These are phyloP conservation scores for Agrochola lychnidis DNA, from an alignment of 2,888 invertebrate species.

Conservation along the genomic window DNA sequence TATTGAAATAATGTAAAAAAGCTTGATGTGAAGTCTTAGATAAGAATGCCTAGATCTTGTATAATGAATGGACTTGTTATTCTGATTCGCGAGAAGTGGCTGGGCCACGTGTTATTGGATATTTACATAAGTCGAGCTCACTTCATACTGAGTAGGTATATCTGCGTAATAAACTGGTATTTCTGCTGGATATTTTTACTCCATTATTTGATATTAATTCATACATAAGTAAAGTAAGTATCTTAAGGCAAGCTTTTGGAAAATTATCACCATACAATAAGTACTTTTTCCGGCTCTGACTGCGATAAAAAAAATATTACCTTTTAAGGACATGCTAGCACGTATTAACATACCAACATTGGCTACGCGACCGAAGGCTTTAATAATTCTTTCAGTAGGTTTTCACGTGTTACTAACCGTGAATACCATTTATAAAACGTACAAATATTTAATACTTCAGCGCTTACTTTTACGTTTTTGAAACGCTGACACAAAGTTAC, in stretches of 20 bases:
- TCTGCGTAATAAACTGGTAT: constrained; percentile 38
- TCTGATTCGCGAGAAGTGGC: constrained; percentile 22
- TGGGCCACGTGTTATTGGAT: constrained; percentile 41
- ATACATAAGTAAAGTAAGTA: neutral
- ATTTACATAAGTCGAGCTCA: constrained; percentile 41
- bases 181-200: constrained; percentile 4
- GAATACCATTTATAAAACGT: constrained; percentile 19
- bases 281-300: neutral
- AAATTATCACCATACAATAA: neutral
- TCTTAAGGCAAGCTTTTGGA: neutral
- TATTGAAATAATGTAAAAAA: constrained; percentile 30
- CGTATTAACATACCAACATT: constrained; percentile 34
- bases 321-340: constrained; percentile 17
- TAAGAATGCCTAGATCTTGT: constrained; percentile 47
- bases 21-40: constrained; percentile 31
- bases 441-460: constrained; percentile 21
- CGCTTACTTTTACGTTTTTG: neutral
- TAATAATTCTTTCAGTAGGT: constrained; percentile 29
- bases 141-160: neutral
- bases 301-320: constrained; percentile 6
- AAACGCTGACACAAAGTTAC: neutral
- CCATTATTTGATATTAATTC: neutral
- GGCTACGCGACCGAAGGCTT: constrained; percentile 32
- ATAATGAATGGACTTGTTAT: constrained; percentile 27
- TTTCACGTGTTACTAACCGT: constrained; percentile 19